phyloP scores from a whole-genome alignment of 2,113 vertebrate species.

The Accipiter cooperii region DNA sequence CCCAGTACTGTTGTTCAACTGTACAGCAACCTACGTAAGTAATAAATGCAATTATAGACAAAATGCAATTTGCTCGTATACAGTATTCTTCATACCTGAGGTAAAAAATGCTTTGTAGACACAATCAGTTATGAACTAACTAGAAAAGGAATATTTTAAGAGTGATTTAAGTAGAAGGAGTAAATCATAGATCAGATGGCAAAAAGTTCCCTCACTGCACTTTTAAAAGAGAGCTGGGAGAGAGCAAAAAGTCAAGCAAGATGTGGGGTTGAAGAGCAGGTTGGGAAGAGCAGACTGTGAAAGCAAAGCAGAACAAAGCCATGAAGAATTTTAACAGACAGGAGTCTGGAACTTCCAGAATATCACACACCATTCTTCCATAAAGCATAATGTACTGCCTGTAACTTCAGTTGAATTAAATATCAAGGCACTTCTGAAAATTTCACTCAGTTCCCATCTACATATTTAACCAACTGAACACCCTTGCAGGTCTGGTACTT shows the following conservation, averaged over 20 bases:
- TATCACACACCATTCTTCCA: neutral
- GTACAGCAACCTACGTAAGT: neutral
- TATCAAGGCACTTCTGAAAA: neutral
- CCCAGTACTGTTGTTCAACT: neutral
- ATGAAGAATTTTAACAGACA: neutral
- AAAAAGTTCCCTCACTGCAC: neutral
- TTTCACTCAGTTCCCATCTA: neutral
- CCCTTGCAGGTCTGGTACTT: neutral
- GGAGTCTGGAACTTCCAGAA: neutral
- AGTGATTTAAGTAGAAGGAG: neutral
- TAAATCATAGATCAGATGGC: neutral
- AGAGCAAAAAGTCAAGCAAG: neutral
- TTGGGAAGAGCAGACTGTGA: neutral
- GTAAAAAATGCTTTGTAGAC: neutral
- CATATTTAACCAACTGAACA: neutral
- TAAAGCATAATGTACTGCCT: neutral
- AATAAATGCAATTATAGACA: neutral
- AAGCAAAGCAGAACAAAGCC: neutral
- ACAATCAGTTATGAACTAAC: neutral
- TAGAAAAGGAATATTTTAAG: neutral
- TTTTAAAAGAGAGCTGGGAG: neutral
- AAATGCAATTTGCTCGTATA: neutral
- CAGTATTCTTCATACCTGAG: neutral
- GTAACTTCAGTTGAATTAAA: neutral
- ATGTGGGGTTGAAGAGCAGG: neutral